Evolutionary conservation across 2,113 vertebrate species (phyloP).

Genomic region (Anolis carolinensis): DNA sequence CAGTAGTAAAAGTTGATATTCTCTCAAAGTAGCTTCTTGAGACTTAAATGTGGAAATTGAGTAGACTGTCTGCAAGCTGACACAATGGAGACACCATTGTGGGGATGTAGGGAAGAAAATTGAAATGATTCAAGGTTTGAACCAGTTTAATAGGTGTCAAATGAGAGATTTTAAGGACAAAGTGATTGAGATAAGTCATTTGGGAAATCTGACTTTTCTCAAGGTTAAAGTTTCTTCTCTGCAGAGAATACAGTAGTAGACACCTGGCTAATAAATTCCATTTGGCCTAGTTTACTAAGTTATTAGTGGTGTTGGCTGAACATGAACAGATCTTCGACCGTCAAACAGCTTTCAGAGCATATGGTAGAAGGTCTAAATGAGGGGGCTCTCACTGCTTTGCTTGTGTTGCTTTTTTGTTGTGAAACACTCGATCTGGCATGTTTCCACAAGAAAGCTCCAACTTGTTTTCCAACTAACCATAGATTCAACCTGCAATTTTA

Average conservation of each 20-base stretch:
- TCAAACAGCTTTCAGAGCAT: conserved; percentile 25
- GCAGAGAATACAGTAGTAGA: conserved; percentile 39
- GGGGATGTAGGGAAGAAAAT: conserved; percentile 44
- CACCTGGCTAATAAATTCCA: conserved; percentile 66
- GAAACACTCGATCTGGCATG: not conserved
- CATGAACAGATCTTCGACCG: conserved; percentile 8
- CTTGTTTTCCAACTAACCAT: not conserved
- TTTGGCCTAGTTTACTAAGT: conserved; percentile 40
- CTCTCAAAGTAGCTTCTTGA: conserved; percentile 67
- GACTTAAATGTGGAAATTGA: conserved; percentile 61
- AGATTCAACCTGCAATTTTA: not conserved
- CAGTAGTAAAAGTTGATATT: conserved; percentile 52
- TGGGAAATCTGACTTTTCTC: conserved; percentile 53
- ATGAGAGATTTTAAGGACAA: conserved; percentile 48
- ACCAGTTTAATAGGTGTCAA: conserved; percentile 40
- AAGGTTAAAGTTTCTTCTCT: conserved; percentile 59
- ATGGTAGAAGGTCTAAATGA: conserved; percentile 12
- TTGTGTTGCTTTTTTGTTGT: not conserved
- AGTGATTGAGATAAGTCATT: conserved; percentile 11
- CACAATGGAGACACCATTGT: conserved; percentile 40
- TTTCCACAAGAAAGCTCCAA: not conserved
- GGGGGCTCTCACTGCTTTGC: not conserved
- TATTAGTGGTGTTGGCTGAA: conserved; percentile 42
- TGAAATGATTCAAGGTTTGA: conserved; percentile 36
- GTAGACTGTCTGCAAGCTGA: conserved; percentile 54